These are phyloP conservation scores for Echiichthys vipera DNA, from an alignment of 2,797 vertebrate species.

Conservation along the genomic window DNA sequence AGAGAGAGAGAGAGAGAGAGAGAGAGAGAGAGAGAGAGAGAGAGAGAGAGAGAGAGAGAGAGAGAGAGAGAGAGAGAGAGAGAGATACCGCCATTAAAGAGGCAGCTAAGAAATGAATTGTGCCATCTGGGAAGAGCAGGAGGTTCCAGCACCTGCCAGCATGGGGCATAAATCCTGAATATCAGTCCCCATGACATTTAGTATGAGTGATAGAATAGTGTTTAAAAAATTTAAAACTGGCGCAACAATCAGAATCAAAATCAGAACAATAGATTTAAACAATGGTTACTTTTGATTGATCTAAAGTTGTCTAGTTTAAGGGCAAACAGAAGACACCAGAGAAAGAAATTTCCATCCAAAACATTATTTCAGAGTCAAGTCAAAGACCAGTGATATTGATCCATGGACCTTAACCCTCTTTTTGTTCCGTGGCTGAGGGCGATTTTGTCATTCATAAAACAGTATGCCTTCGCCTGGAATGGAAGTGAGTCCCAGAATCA, in stretches of 20 bases:
- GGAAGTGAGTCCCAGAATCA: slow-evolving; percentile 70
- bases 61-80: not conserved
- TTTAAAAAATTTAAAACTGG: slow-evolving; percentile 72
- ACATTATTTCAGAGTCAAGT: slow-evolving; percentile 65
- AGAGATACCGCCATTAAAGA: slow-evolving; percentile 52
- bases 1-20: no score
- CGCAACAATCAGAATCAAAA: slow-evolving; percentile 68
- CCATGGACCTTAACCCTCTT: slow-evolving; percentile 58
- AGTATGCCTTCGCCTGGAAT: slow-evolving; percentile 45
- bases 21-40: slow-evolving; percentile 4
- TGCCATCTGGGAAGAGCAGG: slow-evolving; percentile 51
- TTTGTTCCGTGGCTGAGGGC: slow-evolving; percentile 65
- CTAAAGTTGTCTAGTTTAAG: slow-evolving; percentile 79
- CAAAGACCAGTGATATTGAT: slow-evolving; percentile 76
- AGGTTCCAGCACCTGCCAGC: slow-evolving; percentile 52
- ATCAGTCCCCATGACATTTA: slow-evolving; percentile 57
- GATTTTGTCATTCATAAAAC: slow-evolving; percentile 77
- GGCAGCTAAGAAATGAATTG: slow-evolving; percentile 62
- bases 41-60: not conserved
- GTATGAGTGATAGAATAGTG: slow-evolving; percentile 43
- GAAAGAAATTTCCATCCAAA: slow-evolving; percentile 51
- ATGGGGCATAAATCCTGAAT: slow-evolving; percentile 63
- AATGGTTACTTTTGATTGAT: slow-evolving; percentile 83
- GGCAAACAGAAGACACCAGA: slow-evolving; percentile 62
- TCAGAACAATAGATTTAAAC: no score